Conservation (phyloP, 2,888 invertebrate species). For the Laspeyria flexula region DNA sequence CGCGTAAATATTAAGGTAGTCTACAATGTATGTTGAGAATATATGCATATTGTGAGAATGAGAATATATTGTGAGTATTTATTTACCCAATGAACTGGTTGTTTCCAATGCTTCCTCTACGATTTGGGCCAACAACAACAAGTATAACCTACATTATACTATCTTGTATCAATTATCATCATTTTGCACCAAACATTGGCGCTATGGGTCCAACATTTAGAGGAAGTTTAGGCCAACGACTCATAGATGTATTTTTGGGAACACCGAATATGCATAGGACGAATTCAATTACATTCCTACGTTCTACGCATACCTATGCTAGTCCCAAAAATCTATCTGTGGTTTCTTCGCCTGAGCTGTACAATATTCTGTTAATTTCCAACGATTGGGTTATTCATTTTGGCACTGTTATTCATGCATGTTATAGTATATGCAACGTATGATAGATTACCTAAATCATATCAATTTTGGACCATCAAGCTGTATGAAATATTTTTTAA, state of each 20-base stretch:
- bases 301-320: too few species aligned
- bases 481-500: background rate
- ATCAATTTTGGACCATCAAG: conserved; percentile 11
- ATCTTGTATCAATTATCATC: background rate
- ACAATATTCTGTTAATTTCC: conserved; percentile 10
- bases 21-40: too few species aligned
- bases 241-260: too few species aligned
- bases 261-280: too few species aligned
- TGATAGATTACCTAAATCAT: conserved; percentile 8
- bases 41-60: too few species aligned
- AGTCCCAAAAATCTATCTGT: background rate
- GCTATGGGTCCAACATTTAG: background rate
- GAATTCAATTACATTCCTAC: too few species aligned
- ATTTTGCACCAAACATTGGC: background rate
- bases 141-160: background rate
- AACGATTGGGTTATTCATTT: conserved; percentile 34
- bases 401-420: conserved; percentile 48
- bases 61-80: background rate
- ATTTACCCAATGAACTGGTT: background rate
- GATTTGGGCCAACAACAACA: background rate
- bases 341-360: background rate
- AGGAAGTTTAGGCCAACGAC: background rate
- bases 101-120: background rate
- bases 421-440: conserved; percentile 29
- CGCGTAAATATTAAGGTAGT: too few species aligned